These are phyloP conservation scores for Hylia prasina DNA, from an alignment of 2,113 vertebrate genomes.

Conservation along the genomic window DNA sequence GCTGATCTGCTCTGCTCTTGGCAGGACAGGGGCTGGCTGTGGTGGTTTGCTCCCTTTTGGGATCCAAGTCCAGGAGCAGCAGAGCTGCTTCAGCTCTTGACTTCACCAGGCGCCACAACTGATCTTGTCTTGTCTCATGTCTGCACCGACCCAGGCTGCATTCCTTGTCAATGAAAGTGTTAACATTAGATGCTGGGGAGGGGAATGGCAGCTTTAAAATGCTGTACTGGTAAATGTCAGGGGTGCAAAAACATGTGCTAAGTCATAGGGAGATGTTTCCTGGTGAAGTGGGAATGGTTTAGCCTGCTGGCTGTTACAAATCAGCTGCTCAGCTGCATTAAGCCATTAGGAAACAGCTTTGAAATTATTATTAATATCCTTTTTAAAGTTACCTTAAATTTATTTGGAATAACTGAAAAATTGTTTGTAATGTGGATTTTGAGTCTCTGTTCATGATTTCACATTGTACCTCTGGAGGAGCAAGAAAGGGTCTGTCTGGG, in stretches of 20 bases:
- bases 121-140: not conserved
- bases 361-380: not conserved
- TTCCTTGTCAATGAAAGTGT: not conserved
- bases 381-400: not conserved
- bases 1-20: not conserved
- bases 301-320: not conserved
- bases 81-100: not conserved
- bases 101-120: not conserved
- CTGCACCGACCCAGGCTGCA: not conserved
- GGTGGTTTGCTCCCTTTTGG: not conserved
- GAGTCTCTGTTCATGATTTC: not conserved
- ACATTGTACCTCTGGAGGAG: not conserved
- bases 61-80: fast-evolving
- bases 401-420: not conserved
- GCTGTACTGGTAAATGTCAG: not conserved
- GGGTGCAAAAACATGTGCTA: not conserved
- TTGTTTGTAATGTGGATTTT: not conserved
- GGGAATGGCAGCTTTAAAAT: not conserved
- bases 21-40: fast-evolving
- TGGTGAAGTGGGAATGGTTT: not conserved
- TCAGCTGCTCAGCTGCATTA: not conserved
- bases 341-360: not conserved
- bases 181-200: not conserved
- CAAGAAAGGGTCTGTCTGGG: not conserved
- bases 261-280: not conserved